phyloP scores from a whole-genome alignment of 2,888 invertebrate species.

The Leptinotarsa tumamoca region DNA sequence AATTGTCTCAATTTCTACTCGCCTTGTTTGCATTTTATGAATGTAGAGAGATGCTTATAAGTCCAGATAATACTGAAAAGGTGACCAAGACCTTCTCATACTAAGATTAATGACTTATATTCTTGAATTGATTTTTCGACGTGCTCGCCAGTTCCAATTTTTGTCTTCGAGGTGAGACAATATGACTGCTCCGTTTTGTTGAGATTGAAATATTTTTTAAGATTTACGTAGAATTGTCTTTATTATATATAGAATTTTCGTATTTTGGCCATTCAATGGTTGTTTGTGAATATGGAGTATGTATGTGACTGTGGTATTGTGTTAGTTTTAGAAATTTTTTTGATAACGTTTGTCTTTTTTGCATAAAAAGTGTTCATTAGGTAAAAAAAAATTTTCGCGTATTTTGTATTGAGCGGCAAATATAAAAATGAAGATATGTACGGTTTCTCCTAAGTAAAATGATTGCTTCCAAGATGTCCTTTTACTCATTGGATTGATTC shows the following conservation, averaged over 20 bases:
- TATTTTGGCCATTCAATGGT: slow-evolving; percentile 50
- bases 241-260: slow-evolving; percentile 46
- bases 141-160: slow-evolving; percentile 56
- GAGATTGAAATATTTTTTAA: slow-evolving; percentile 55
- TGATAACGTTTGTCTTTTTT: slow-evolving; percentile 50
- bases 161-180: slow-evolving; percentile 53
- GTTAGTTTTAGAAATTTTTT: slow-evolving; percentile 60
- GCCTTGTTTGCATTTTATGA: too few relatives aligned
- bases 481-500: slow-evolving; percentile 10
- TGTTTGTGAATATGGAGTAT: slow-evolving; percentile 49
- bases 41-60: slow-evolving; percentile 23
- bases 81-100: slow-evolving; percentile 46
- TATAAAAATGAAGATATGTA: slow-evolving; percentile 13
- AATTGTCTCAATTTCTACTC: too few relatives aligned
- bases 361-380: slow-evolving; percentile 56
- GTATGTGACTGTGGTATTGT: slow-evolving; percentile 61
- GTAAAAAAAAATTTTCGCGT: slow-evolving; percentile 40
- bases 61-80: slow-evolving; percentile 21
- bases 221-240: slow-evolving; percentile 57
- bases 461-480: slow-evolving; percentile 18
- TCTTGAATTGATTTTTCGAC: slow-evolving; percentile 65
- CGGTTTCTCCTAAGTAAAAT: slow-evolving; percentile 23
- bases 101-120: slow-evolving; percentile 64
- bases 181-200: slow-evolving; percentile 53
- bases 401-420: slow-evolving; percentile 41